Evolutionary conservation across 2,113 vertebrate species (phyloP), one percentile per base, ranked within the genome.

Genomic region (Alaudala cheleensis): DNA sequence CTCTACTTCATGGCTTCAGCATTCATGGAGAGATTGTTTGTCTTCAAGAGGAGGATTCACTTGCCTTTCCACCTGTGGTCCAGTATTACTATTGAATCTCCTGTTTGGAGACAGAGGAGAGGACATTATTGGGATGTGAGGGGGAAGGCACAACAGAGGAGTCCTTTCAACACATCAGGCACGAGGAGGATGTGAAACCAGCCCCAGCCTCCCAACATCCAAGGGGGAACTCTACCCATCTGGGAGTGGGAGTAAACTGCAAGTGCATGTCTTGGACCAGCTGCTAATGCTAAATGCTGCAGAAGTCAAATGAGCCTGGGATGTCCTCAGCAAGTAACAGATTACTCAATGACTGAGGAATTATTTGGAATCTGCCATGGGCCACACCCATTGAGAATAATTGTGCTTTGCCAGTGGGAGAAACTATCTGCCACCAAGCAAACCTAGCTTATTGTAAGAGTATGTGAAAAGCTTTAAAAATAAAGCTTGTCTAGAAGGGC

Each of bases 31-130:
- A 65, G 21, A 47, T 50, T 34, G 65, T 66, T 95, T 90, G 92
- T 92, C 85, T 85, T 73, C 90, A 83, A 82, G 28, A 45, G 54
- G 17, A 37, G 51, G 10, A 45, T 81, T 98, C 92, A 98, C 67
- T 96, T 97, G 90, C 89, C 86, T 67, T 97, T 98, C 81, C 11
- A 88, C 76, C 96, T 97, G 82, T 91, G 90, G 89, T 95, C 96
- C 92, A 90, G 44, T 47, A 94, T 61, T 91, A 83, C 71, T 56
- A 89, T 74, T 5, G 84, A 70, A 58, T 97, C 96, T 95, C 98
- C 98, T 98, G 96, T 77, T 67, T 16, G 76, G 50, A 97, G 24
- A 92, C 81, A 96, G 90, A 74, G 50, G 20, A 91, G 51, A 92
- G 94, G 4, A 86, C 23, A 88, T 86, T 77, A 76, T 62, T 82